These are phyloP conservation scores for Genyomyrus donnyi DNA, from an alignment of 2,113 vertebrate genomes.

Conservation along the genomic window DNA sequence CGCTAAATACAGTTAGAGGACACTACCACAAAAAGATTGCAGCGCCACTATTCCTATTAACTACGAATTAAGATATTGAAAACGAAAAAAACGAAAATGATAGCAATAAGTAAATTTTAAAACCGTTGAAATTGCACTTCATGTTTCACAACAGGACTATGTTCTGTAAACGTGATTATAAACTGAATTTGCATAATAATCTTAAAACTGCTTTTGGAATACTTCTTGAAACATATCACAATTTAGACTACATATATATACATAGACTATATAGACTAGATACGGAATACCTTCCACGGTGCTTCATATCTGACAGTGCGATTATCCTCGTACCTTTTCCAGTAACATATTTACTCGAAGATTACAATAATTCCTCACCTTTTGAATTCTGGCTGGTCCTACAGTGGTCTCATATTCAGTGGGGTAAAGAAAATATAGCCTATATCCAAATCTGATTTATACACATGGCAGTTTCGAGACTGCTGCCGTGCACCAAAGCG, in stretches of 20 bases:
- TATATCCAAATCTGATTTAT: neutral
- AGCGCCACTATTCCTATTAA: neutral
- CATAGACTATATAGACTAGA: neutral
- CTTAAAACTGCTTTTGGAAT: neutral
- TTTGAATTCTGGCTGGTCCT: neutral
- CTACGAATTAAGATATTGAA: neutral
- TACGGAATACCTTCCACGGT: neutral
- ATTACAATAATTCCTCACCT: conserved; percentile 24
- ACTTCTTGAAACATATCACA: neutral
- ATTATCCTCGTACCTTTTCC: neutral
- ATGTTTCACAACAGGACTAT: neutral
- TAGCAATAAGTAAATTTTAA: neutral
- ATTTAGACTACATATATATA: neutral
- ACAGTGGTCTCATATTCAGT: conserved; percentile 13
- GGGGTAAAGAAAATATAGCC: conserved; percentile 10
- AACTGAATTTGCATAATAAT: neutral
- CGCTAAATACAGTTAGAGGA: neutral
- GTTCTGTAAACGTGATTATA: neutral
- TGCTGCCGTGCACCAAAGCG: neutral
- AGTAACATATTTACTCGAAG: neutral
- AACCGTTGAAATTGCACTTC: neutral
- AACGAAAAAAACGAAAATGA: neutral
- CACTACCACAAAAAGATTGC: neutral
- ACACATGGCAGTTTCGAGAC: neutral
- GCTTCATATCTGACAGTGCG: conserved; percentile 2